Percentiles rank a stretch among this genome's conserved stretches.
Conservation (phyloP, 2,113 vertebrate genomes). For the Pelusios castaneus region DNA sequence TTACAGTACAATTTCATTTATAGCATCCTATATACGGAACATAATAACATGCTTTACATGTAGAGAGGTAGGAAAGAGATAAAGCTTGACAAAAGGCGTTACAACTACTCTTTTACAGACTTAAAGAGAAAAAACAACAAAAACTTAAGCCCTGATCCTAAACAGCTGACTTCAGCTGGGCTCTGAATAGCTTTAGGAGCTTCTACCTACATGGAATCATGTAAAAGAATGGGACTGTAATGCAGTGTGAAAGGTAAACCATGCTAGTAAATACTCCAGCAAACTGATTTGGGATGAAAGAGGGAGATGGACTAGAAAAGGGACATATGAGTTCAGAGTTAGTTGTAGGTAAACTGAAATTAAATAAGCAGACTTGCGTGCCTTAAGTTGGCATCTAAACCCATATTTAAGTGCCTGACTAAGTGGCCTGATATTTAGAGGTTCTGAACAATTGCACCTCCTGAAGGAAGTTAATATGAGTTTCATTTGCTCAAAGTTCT, state of each 20-base stretch:
- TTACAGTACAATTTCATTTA: conserved; percentile 3
- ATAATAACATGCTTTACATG: background rate
- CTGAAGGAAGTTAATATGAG: background rate
- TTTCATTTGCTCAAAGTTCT: background rate
- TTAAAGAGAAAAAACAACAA: background rate
- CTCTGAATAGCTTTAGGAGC: background rate
- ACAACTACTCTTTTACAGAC: background rate
- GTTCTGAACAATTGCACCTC: background rate
- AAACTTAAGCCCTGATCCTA: background rate
- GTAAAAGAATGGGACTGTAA: background rate
- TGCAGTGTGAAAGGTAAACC: background rate
- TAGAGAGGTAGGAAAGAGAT: background rate
- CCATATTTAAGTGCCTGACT: background rate
- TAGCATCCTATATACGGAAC: background rate
- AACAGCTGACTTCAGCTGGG: background rate
- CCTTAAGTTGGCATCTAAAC: background rate
- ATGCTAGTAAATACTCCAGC: background rate
- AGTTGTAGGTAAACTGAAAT: background rate
- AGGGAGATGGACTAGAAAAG: background rate
- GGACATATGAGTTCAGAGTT: background rate
- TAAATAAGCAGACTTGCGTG: background rate
- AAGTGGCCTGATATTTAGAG: background rate
- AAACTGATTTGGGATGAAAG: background rate
- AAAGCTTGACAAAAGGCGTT: background rate
- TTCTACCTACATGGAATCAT: rapidly evolving